Evolutionary conservation across 2,113 vertebrate genomes (phyloP), one percentile per base, ranked within the genome.

Genomic region (Pangasianodon hypophthalmus): DNA sequence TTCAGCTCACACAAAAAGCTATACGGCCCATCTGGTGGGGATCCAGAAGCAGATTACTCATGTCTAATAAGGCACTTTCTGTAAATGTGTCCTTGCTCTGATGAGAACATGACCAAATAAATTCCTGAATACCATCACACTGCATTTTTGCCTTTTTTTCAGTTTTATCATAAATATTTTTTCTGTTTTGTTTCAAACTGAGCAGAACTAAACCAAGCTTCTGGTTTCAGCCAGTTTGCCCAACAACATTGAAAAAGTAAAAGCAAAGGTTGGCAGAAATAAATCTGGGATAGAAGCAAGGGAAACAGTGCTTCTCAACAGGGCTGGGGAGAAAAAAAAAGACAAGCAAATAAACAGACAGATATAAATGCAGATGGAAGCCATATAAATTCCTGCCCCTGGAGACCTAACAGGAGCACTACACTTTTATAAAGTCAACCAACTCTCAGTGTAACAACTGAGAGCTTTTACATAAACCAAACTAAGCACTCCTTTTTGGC

Each of bases 341-440:
- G 52, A 81, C 62, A 62, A 54, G 69, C 32, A 84, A 87, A 84
- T 88, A 86, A 90, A 85, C 89, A 89, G 88, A 84, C 48, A 75
- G 52, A 37, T 82, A 81, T 54, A 52, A 69, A 71, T 26, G 54
- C 79, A 85, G 58, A 80, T 89, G 67, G 58, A 52, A 71, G 32
- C 11, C 60, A 86, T 82, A 89, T 88, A 84, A 91, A 89, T 92
- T 91, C 91, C 93, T 95, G 95, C 95, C 94, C 92, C 95, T 95
- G 91, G 86, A 93, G 94, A 77, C 89, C 50, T 24, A 71, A 79
- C 71, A 90, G 54, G 50, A 88, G 91, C 52, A 95, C 92, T 94
- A 93, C 86, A 32, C 87, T 62, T 82, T 92, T 58, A 92, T 90
- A 84, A 93, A 79, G 44, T 73, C 41, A 32, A 85, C n/a, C 19